Evolutionary conservation across 30 jellyfish, hydroid and myxozoan genomes (phyloP).

Genomic region (Catostylus mosaicus): DNA sequence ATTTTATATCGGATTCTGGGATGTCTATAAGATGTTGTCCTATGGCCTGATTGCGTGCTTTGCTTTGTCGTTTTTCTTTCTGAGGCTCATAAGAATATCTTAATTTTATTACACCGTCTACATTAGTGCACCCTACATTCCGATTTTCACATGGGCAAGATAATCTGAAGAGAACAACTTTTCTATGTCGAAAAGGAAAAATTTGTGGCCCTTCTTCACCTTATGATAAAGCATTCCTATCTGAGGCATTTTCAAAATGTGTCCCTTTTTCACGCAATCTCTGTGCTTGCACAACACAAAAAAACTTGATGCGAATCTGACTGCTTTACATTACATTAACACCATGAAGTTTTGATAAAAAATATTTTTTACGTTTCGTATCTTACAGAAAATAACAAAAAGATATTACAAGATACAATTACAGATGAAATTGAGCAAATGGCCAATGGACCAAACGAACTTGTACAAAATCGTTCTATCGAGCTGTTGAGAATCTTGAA

Average conservation of each 20-base stretch:
- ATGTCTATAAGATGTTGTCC: too few species aligned
- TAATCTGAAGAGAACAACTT: too few species aligned
- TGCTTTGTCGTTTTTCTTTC: too few species aligned
- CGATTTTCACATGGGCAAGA: too few species aligned
- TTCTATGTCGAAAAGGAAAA: too few species aligned
- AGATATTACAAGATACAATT: slow-evolving; percentile 11
- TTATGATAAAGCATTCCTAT: neutral
- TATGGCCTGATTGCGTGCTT: too few species aligned
- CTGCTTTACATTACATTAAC: neutral
- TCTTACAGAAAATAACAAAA: slow-evolving; percentile 37
- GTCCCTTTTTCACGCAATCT: neutral
- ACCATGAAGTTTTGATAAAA: neutral
- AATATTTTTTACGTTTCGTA: neutral
- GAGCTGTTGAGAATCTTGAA: slow-evolving; percentile 38
- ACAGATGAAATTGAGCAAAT: slow-evolving; percentile 14
- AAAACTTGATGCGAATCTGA: neutral
- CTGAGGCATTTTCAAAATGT: neutral
- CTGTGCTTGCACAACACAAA: neutral
- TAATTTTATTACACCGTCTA: too few species aligned
- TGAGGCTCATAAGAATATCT: too few species aligned
- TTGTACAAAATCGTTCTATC: slow-evolving; percentile 36
- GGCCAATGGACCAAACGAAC: slow-evolving; percentile 56
- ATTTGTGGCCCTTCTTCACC: neutral
- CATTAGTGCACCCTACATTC: too few species aligned
- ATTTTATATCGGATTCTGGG: too few species aligned